Evolutionary conservation across 2,888 invertebrate genomes (phyloP).

Genomic region (Petrolisthes manimaculis): DNA sequence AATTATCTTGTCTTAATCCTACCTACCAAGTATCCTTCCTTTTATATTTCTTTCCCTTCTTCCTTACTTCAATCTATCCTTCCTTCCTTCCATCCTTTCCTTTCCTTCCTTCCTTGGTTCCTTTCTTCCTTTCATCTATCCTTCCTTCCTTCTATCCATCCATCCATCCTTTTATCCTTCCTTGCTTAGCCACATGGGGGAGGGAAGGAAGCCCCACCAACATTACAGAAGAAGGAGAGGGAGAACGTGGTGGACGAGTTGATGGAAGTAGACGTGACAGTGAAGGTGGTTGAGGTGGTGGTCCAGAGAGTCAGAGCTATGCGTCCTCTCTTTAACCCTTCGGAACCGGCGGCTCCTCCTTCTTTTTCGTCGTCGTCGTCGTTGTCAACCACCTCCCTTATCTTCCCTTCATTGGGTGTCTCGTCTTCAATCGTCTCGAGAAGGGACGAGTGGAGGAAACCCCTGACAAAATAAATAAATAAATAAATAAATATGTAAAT

Average conservation of each 20-base stretch:
- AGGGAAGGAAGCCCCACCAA: constrained; percentile 25
- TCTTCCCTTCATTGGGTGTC: neutral
- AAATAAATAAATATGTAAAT: no score
- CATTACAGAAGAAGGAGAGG: constrained; percentile 48
- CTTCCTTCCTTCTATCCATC: neutral
- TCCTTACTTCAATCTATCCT: neutral
- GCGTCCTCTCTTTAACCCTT: neutral
- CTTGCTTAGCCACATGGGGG: neutral
- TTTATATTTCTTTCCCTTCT: neutral
- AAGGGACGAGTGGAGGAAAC: no score
- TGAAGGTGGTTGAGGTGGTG: constrained; percentile 42
- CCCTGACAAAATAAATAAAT: no score
- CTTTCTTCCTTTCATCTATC: neutral
- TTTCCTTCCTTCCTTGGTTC: neutral
- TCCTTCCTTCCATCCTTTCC: neutral
- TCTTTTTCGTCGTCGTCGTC: neutral
- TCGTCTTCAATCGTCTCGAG: no score
- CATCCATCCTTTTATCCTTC: neutral
- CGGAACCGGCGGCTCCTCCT: neutral
- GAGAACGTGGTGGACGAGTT: constrained; percentile 53
- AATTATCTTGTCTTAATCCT: no score
- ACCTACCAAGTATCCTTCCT: no score
- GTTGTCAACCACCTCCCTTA: neutral
- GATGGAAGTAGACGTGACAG: constrained; percentile 46
- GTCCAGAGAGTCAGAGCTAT: constrained; percentile 50